Percentiles rank a stretch among this genome's conserved stretches.
Conservation (phyloP, 2,797 vertebrate genomes). For the Betta splendens region DNA sequence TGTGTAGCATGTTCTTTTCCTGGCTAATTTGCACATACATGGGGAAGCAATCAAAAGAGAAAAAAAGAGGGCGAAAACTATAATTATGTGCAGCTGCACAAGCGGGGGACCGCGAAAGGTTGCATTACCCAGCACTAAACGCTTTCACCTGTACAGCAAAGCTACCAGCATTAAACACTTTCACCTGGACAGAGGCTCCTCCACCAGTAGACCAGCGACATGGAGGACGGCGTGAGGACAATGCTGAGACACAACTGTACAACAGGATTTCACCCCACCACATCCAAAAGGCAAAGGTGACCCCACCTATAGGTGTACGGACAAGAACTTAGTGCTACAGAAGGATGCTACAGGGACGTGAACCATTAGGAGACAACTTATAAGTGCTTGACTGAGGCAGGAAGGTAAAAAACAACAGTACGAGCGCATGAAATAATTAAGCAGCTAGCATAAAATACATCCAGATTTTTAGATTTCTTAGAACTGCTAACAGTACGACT, state of each 20-base stretch:
- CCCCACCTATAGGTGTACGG: too few relatives aligned
- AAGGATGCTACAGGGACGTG: too few relatives aligned
- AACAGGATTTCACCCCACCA: too few relatives aligned
- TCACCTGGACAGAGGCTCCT: constrained; percentile 64
- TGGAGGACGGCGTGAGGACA: constrained; percentile 1
- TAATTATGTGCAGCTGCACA: constrained; percentile 80
- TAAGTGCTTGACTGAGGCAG: too few relatives aligned
- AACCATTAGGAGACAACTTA: too few relatives aligned
- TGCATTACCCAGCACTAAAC: constrained; percentile 75
- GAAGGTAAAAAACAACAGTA: too few relatives aligned
- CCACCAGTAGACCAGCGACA: constrained; percentile 16
- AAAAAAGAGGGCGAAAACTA: constrained; percentile 43
- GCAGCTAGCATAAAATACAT: too few relatives aligned
- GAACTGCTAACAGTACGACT: neutral
- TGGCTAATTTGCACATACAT: constrained; percentile 70
- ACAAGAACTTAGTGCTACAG: too few relatives aligned
- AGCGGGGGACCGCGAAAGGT: constrained; percentile 64
- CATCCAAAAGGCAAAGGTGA: too few relatives aligned
- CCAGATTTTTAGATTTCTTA: neutral
- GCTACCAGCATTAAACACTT: constrained; percentile 67
- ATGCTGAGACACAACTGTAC: too few relatives aligned
- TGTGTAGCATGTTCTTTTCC: constrained; percentile 63
- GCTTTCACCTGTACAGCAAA: constrained; percentile 69
- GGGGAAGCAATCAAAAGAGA: constrained; percentile 73
- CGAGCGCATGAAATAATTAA: too few relatives aligned